phyloP scores from a whole-genome alignment of 1,140 invertebrate genomes.

The Sinella curviseta region DNA sequence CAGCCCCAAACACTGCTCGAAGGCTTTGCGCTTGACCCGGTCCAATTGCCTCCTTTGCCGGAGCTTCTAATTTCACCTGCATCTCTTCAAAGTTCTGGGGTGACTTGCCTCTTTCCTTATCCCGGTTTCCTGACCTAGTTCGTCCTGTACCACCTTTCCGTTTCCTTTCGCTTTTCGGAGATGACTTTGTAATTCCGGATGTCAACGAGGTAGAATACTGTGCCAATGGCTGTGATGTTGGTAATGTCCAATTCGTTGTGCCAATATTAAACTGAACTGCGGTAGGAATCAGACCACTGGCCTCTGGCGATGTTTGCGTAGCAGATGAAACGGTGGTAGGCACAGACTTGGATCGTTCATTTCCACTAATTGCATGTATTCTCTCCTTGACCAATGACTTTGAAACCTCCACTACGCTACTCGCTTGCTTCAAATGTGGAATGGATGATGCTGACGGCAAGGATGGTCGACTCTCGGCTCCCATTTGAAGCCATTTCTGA shows the following conservation, averaged over 20 bases:
- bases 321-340: constrained; percentile 29
- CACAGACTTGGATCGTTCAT: constrained; percentile 15
- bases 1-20: constrained; percentile 89
- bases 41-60: constrained; percentile 79
- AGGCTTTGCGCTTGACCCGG: constrained; percentile 90
- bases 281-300: constrained; percentile 47
- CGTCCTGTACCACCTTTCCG: constrained; percentile 27
- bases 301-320: constrained; percentile 47
- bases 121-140: constrained; percentile 19
- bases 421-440: constrained; percentile 11
- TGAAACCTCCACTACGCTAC: constrained; percentile 35
- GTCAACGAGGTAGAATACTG: not conserved
- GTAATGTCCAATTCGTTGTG: not conserved
- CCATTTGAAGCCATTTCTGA: constrained; percentile 66
- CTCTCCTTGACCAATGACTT: constrained; percentile 46
- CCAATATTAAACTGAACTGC: constrained; percentile 44
- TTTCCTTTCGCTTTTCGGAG: constrained; percentile 41
- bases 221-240: not conserved
- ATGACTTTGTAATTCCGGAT: constrained; percentile 31
- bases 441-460: constrained; percentile 7
- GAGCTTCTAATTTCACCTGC: constrained; percentile 52
- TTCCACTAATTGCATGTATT: constrained; percentile 34
- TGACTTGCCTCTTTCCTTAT: constrained; percentile 38
- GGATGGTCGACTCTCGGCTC: constrained; percentile 15
- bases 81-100: constrained; percentile 32